These are phyloP conservation scores for Heterotis niloticus DNA, from an alignment of 2,113 vertebrate species.

Conservation along the genomic window DNA sequence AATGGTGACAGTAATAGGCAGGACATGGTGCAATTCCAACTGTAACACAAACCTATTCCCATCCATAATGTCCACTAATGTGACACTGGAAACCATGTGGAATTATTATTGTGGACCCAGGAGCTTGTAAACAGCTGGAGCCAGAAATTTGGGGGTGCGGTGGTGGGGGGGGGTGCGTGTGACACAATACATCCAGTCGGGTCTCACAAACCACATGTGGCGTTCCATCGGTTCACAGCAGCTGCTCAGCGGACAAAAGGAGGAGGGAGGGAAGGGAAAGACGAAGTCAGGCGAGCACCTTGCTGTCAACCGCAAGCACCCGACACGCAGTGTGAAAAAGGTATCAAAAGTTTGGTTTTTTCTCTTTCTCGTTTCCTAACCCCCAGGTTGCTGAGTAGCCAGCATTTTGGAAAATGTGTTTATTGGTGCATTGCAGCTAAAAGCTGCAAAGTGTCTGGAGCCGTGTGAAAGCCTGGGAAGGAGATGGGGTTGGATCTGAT, in stretches of 20 bases:
- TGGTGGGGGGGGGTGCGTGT: too few relatives aligned
- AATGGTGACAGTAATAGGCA: background rate
- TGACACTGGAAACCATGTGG: background rate
- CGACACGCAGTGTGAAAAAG: background rate
- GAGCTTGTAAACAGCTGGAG: background rate
- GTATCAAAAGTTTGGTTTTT: background rate
- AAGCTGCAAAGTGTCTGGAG: background rate
- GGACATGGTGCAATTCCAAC: background rate
- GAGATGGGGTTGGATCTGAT: background rate
- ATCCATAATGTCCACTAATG: background rate
- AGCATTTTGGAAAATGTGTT: background rate
- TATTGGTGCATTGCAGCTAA: background rate
- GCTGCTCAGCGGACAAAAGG: background rate
- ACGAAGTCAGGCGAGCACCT: background rate
- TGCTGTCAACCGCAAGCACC: background rate
- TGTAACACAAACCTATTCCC: background rate
- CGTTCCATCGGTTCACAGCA: background rate
- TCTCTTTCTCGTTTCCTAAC: background rate
- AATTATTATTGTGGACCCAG: slow-evolving; percentile 12
- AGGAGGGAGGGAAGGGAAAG: background rate
- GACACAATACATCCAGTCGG: too few relatives aligned
- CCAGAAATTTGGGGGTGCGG: background rate
- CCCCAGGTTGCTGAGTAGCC: background rate
- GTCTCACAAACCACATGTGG: background rate
- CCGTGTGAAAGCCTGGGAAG: background rate